phyloP scores from a whole-genome alignment of 1,140 invertebrate species.

The Chironomus striatipennis region DNA sequence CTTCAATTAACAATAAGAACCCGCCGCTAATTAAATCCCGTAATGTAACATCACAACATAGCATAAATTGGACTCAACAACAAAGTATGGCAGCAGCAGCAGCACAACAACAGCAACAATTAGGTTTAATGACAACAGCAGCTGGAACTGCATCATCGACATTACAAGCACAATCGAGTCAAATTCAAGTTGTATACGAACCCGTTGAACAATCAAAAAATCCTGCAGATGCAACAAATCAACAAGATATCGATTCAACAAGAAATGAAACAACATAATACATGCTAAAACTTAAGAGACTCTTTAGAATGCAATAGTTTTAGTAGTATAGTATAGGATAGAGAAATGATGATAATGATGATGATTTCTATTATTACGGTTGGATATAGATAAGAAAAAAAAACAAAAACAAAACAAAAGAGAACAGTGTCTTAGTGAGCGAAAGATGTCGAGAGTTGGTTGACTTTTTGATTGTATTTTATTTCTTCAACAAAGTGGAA shows the following conservation, averaged over 20 bases:
- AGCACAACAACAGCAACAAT: background rate
- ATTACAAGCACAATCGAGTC: background rate
- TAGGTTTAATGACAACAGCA: background rate
- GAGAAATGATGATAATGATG: background rate
- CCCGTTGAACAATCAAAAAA: conserved; percentile 10
- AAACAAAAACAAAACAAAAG: background rate
- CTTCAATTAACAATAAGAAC: conserved; percentile 55
- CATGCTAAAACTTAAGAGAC: conserved; percentile 17
- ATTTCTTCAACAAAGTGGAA: background rate
- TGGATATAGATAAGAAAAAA: background rate
- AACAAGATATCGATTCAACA: background rate
- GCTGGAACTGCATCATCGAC: background rate
- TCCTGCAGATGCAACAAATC: background rate
- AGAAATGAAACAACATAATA: conserved; percentile 9
- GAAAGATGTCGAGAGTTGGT: background rate
- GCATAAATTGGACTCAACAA: conserved; percentile 34
- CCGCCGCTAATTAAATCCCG: conserved; percentile 64
- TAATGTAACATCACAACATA: conserved; percentile 42
- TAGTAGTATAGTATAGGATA: background rate
- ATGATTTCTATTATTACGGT: no score
- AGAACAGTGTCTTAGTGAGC: background rate
- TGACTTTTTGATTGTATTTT: conserved; percentile 14
- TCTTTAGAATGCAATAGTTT: conserved; percentile 1
- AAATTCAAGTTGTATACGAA: conserved; percentile 18
- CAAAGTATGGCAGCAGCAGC: background rate